Evolutionary conservation across 2,888 invertebrate species (phyloP).

Genomic region (Elmis aenea): DNA sequence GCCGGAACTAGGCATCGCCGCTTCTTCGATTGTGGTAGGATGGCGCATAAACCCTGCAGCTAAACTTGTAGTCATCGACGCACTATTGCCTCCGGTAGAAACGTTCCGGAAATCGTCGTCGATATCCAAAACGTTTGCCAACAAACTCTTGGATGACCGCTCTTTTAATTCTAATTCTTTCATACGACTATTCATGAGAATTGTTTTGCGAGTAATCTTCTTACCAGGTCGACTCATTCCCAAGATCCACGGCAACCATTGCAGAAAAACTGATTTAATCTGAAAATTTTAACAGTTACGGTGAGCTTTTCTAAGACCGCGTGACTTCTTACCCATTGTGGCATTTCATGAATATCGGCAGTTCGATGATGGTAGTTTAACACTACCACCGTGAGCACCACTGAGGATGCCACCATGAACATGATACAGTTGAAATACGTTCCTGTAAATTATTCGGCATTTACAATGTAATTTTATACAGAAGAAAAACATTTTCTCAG

Average conservation of each 20-base stretch:
- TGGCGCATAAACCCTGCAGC: conserved; percentile 57
- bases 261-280: conserved; percentile 92
- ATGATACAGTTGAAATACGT: conserved; percentile 99
- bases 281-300: no score
- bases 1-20: conserved; percentile 47
- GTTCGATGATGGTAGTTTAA: conserved; percentile 96
- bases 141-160: conserved; percentile 85
- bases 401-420: conserved; percentile 99
- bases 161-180: conserved; percentile 90
- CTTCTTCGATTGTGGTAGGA: conserved; percentile 73
- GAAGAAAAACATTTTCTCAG: no score
- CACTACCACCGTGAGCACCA: conserved; percentile 93
- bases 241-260: conserved; percentile 96
- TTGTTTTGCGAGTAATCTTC: conserved; percentile 86
- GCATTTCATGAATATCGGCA: conserved; percentile 96
- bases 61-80: conserved; percentile 41
- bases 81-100: conserved; percentile 53
- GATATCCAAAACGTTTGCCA: conserved; percentile 93
- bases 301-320: no score
- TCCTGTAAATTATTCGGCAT: no score
- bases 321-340: conserved; percentile 84
- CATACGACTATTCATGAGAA: conserved; percentile 87
- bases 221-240: conserved; percentile 95
- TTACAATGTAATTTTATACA: no score
- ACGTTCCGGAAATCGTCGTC: conserved; percentile 89